Base-by-base conservation (phyloP, 1,140 invertebrate genomes). In the Drosophila erecta region DNA sequence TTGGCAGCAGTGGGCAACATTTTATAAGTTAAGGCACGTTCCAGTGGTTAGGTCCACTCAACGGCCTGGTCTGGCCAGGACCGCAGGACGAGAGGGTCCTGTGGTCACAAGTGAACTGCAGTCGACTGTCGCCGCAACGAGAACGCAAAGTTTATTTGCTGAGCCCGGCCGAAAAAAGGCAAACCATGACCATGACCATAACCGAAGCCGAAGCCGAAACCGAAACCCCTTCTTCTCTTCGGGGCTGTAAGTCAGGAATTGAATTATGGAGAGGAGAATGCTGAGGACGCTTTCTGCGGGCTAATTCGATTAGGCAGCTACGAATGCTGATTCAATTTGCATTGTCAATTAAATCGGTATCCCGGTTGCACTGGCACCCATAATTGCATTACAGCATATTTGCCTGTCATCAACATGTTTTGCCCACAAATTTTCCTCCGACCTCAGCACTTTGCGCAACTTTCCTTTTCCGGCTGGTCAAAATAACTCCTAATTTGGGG, bases 21-120 rank as follows among this genome's bases (percentile, higher is more conserved):
- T 89, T 87, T 89, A 87, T 76, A 83, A 87, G 79, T 83, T 89
- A 74, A 77, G 72, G 72, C 83, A 87, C 83, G 83, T 87, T 79
- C 64, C 84, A 79, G 84, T 87, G 83, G 84, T 89, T 83, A 71
- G 61, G 65, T 80, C 30, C 62, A 69, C 73, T 76, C 40, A 53
- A 76, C 47, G 35, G 33, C 35, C 49, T 40, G 30, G 11, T 38
- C 37, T 38, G 37, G 37, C 37, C 37, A 38, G 14, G 35, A 37
- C 12, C 12, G 37, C 37, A 38, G 37, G 37, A 38, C 37, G 12
- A 38, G 14, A 4, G 37, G 12, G 37, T 38, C 12, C 37, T 38
- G 69, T 46, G 57, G 57, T 73, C 69, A 53, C 40, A 7, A 44
- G 37, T 8, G 37, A 61, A 50, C 78, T 81, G 81, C 76, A 81